These are phyloP conservation scores for Margaritifera margaritifera DNA, from an alignment of 2,888 invertebrate species.

Conservation along the genomic window DNA sequence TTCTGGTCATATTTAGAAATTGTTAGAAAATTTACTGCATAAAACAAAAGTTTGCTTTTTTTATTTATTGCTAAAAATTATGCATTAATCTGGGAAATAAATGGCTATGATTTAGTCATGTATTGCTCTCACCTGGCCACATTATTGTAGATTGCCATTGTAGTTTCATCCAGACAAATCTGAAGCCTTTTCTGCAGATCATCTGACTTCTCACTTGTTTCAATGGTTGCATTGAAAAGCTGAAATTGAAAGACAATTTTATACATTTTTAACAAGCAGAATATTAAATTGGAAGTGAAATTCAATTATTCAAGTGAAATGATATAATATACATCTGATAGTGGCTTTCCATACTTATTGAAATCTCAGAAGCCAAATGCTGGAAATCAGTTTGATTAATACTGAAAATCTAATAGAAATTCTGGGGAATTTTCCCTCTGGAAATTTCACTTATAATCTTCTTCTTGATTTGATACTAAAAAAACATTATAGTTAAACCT, in stretches of 20 bases:
- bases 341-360: not conserved
- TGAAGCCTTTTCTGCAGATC: conserved; percentile 64
- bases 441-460: too few relatives aligned
- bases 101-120: not conserved
- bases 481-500: too few relatives aligned
- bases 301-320: too few relatives aligned
- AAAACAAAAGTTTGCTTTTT: not conserved
- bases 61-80: not conserved
- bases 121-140: conserved; percentile 66
- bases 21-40: too few relatives aligned
- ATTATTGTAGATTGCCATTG: conserved; percentile 71
- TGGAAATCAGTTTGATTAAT: too few relatives aligned
- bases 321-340: too few relatives aligned
- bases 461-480: too few relatives aligned
- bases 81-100: not conserved
- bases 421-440: too few relatives aligned
- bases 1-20: too few relatives aligned
- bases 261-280: not conserved
- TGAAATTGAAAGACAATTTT: conserved; percentile 31
- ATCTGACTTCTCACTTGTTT: conserved; percentile 65
- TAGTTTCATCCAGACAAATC: conserved; percentile 69
- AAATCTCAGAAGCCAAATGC: too few relatives aligned
- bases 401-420: too few relatives aligned
- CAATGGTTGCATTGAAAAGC: conserved; percentile 72
- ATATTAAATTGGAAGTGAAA: too few relatives aligned